A percentile compares a stretch with the other conserved stretches of the same genome.
Conservation (phyloP, 2,113 vertebrate species). For the Cephalopterus ornatus region DNA sequence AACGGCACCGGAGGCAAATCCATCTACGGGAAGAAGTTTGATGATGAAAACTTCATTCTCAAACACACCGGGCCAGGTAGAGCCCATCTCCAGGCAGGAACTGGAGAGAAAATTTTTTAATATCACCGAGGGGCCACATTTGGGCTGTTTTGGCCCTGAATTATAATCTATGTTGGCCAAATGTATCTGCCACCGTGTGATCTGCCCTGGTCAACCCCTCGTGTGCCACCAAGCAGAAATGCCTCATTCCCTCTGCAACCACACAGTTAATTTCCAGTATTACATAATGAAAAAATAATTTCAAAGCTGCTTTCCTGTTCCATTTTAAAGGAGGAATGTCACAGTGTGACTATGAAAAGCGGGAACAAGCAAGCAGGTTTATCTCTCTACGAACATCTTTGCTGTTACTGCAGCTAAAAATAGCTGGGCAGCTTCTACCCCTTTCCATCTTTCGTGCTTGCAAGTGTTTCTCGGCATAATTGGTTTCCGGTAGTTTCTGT, state of each 20-base stretch:
- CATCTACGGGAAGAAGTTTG: constrained; percentile 94
- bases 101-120: background rate
- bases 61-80: constrained; percentile 92
- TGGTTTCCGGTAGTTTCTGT: background rate
- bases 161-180: fast-evolving
- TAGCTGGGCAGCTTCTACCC: background rate
- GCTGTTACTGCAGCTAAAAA: background rate
- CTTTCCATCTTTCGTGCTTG: background rate
- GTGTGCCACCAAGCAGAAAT: fast-evolving
- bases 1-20: constrained; percentile 96
- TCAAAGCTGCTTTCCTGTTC: background rate
- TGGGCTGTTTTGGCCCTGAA: background rate
- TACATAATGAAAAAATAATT: background rate
- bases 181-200: fast-evolving
- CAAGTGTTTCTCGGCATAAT: fast-evolving
- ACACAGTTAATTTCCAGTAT: fast-evolving
- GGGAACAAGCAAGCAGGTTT: background rate
- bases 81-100: background rate
- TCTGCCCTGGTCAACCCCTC: fast-evolving
- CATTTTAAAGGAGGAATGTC: background rate
- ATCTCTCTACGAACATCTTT: background rate
- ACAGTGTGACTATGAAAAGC: background rate
- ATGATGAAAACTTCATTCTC: constrained; percentile 97
- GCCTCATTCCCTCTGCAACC: fast-evolving
- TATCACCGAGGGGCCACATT: fast-evolving